phyloP scores from a whole-genome alignment of 2,888 invertebrate species.

The Sesia apiformis region DNA sequence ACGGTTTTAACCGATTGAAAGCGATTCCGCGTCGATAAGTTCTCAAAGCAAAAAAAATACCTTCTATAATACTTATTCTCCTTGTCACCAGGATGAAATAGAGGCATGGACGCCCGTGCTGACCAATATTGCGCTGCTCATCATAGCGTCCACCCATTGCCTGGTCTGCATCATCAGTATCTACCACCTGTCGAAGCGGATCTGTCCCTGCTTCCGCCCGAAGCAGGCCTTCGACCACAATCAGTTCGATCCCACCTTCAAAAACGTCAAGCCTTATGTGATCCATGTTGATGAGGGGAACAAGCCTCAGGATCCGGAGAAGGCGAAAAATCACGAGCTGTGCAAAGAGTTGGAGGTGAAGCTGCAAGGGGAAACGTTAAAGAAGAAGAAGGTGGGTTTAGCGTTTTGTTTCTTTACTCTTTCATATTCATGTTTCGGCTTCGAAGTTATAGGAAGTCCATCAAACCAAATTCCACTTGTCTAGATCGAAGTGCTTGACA shows the following conservation, averaged over 20 bases:
- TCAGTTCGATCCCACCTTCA: slow-evolving; percentile 61
- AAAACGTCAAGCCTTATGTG: slow-evolving; percentile 41
- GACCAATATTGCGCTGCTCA: slow-evolving; percentile 76
- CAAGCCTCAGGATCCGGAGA: slow-evolving; percentile 31
- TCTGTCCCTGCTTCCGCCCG: slow-evolving; percentile 73
- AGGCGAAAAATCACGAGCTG: slow-evolving; percentile 40
- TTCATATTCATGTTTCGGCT: too few relatives aligned
- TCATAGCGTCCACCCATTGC: slow-evolving; percentile 75
- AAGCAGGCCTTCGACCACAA: slow-evolving; percentile 66
- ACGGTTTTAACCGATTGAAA: too few relatives aligned
- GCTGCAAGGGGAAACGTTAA: slow-evolving; percentile 42
- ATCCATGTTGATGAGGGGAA: slow-evolving; percentile 54
- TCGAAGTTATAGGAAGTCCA: too few relatives aligned
- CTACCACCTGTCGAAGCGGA: slow-evolving; percentile 67
- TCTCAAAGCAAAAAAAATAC: too few relatives aligned
- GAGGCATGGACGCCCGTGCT: slow-evolving; percentile 76
- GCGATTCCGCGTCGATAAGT: too few relatives aligned
- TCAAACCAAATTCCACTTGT: too few relatives aligned
- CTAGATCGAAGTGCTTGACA: too few relatives aligned
- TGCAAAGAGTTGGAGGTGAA: slow-evolving; percentile 55
- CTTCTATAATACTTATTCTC: slow-evolving; percentile 10
- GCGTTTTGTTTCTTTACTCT: too few relatives aligned
- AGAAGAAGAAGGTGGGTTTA: slow-evolving; percentile 44
- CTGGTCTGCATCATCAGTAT: slow-evolving; percentile 66
- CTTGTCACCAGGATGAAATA: slow-evolving; percentile 56